A percentile compares a stretch with the other conserved stretches of the same genome.
Evolutionary conservation across 2,888 invertebrate genomes (phyloP).

Genomic region (Achlya flavicornis): DNA sequence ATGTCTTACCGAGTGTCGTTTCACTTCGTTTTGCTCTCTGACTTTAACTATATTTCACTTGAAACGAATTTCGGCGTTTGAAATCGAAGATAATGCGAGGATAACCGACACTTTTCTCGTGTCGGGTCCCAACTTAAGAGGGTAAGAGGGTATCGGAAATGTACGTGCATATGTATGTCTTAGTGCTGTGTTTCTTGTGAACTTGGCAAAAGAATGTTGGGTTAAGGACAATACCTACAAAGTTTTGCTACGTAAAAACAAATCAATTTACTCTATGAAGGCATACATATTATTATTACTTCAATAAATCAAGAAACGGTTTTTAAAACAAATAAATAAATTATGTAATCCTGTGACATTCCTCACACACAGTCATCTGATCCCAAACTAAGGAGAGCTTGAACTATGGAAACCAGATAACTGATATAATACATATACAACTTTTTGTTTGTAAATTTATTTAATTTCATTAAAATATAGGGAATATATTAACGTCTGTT

Average conservation of each 20-base stretch:
- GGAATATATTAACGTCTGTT: too few relatives aligned
- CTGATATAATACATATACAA: too few relatives aligned
- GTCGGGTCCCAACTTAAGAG: slow-evolving; percentile 38
- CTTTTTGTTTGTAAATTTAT: too few relatives aligned
- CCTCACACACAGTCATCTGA: too few relatives aligned
- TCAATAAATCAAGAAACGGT: neutral
- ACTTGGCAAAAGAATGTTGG: slow-evolving; percentile 4
- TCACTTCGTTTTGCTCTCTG: slow-evolving; percentile 37
- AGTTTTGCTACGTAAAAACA: neutral
- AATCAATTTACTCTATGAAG: neutral
- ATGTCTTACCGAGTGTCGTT: slow-evolving; percentile 35
- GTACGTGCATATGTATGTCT: slow-evolving; percentile 28
- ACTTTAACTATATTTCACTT: slow-evolving; percentile 50
- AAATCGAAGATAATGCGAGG: slow-evolving; percentile 51
- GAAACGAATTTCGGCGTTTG: slow-evolving; percentile 53
- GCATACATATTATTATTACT: neutral
- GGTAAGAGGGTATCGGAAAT: slow-evolving; percentile 38
- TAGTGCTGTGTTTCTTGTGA: slow-evolving; percentile 14
- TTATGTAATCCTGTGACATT: too few relatives aligned
- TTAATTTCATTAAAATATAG: too few relatives aligned
- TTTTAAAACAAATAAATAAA: too few relatives aligned
- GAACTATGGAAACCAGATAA: too few relatives aligned
- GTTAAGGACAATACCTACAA: neutral
- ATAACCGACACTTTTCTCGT: slow-evolving; percentile 50
- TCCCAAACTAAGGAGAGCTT: too few relatives aligned